A percentile compares a stretch with the other conserved stretches of the same genome.
Evolutionary conservation across 2,797 vertebrate genomes (phyloP).

Genomic region (Anguilla pacifica): DNA sequence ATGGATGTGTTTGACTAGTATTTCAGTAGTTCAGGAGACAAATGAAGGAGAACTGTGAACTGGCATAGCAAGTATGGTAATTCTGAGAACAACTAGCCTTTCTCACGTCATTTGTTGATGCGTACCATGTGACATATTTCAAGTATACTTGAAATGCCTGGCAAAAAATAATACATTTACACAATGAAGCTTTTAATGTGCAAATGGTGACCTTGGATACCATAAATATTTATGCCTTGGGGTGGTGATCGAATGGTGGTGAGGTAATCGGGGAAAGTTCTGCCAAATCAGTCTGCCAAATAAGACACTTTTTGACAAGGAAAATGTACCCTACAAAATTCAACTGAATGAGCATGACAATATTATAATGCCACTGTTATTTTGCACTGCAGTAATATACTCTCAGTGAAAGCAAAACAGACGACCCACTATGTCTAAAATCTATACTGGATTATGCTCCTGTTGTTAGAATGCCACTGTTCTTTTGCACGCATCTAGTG

Average conservation of each 20-base stretch:
- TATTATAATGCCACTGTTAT: neutral
- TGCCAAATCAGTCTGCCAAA: constrained; percentile 8
- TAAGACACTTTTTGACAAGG: constrained; percentile 1
- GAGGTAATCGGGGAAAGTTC: neutral
- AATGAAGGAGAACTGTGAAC: neutral
- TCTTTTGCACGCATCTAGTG: neutral
- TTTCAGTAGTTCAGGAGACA: neutral
- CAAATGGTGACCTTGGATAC: constrained; percentile 10
- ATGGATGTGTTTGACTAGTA: neutral
- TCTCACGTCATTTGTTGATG: neutral
- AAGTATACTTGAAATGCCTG: neutral
- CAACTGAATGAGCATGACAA: neutral
- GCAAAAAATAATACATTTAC: neutral
- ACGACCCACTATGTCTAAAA: neutral
- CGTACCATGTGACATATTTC: neutral
- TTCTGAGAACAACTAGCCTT: neutral
- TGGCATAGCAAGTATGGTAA: neutral
- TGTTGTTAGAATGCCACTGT: neutral
- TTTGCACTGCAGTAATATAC: neutral
- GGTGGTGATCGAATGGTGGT: neutral
- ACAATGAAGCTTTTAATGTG: constrained; percentile 16
- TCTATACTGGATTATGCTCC: neutral
- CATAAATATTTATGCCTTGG: constrained; percentile 6
- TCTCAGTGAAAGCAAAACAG: neutral
- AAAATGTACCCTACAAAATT: neutral